Percentiles rank a stretch among this genome's conserved stretches.
phyloP scores from a whole-genome alignment of 2,113 vertebrate species.

The Prinia subflava region DNA sequence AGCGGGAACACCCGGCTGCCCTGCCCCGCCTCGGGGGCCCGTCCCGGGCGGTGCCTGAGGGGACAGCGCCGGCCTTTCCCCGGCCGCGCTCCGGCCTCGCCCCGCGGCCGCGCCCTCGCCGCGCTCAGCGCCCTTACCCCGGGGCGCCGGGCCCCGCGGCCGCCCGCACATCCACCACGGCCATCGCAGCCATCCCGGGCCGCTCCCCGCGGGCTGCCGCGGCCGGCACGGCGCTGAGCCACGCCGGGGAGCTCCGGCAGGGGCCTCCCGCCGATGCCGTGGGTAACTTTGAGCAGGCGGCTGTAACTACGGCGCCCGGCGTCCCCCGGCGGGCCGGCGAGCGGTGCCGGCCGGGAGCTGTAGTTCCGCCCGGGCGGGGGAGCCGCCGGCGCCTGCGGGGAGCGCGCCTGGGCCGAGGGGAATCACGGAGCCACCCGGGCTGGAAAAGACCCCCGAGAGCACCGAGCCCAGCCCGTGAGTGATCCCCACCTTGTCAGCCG shows the following conservation, averaged over 20 bases:
- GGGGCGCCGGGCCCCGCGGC: background rate
- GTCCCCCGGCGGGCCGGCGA: background rate
- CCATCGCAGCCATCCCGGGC: background rate
- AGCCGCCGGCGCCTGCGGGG: background rate
- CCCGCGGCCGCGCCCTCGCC: background rate
- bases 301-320: slow-evolving; percentile 30
- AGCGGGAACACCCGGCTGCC: background rate
- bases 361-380: background rate
- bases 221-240: background rate
- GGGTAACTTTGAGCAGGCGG: slow-evolving; percentile 15
- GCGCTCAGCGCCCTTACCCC: background rate
- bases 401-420: background rate
- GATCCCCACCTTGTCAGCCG: background rate
- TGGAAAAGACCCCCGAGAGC: background rate
- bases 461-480: accelerated
- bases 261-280: background rate
- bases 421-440: accelerated
- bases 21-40: background rate
- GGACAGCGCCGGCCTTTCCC: background rate
- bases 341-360: slow-evolving; percentile 46
- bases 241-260: background rate
- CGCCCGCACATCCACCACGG: background rate
- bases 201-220: background rate
- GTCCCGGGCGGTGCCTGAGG: background rate
- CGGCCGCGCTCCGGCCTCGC: background rate